Conservation (phyloP, 1,140 invertebrate species). For the Drosophila obscura region DNA sequence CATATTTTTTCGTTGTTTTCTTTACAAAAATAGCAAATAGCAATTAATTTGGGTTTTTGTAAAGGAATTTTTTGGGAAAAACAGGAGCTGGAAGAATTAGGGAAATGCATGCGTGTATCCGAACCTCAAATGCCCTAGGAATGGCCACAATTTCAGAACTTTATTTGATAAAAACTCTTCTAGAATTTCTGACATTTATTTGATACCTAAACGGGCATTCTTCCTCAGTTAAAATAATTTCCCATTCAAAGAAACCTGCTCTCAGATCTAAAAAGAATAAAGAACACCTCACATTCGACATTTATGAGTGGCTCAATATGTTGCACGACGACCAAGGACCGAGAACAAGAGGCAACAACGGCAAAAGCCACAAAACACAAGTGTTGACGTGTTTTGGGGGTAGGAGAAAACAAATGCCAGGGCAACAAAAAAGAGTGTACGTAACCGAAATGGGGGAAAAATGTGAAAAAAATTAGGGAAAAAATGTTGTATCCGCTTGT, state of each 20-base stretch:
- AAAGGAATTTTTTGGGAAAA: conserved; percentile 13
- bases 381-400: conserved; percentile 54
- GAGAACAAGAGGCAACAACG: conserved; percentile 29
- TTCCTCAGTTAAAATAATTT: too few species aligned
- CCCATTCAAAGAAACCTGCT: not conserved
- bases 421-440: conserved; percentile 10
- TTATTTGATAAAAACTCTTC: not conserved
- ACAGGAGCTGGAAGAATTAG: not conserved
- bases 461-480: conserved; percentile 19
- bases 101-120: not conserved
- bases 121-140: not conserved
- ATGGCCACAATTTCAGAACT: too few species aligned
- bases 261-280: not conserved
- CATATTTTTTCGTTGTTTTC: conserved; percentile 26
- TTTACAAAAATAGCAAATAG: conserved; percentile 15
- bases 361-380: conserved; percentile 64
- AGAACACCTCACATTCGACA: conserved; percentile 30
- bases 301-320: conserved; percentile 40
- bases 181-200: not conserved
- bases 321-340: conserved; percentile 12
- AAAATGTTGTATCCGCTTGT: conserved; percentile 63
- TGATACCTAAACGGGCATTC: too few species aligned
- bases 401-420: conserved; percentile 11
- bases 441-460: conserved; percentile 20
- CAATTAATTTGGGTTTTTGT: conserved; percentile 31